Conservation (phyloP, 2,797 vertebrate genomes). For the Poeciliopsis turneri region DNA sequence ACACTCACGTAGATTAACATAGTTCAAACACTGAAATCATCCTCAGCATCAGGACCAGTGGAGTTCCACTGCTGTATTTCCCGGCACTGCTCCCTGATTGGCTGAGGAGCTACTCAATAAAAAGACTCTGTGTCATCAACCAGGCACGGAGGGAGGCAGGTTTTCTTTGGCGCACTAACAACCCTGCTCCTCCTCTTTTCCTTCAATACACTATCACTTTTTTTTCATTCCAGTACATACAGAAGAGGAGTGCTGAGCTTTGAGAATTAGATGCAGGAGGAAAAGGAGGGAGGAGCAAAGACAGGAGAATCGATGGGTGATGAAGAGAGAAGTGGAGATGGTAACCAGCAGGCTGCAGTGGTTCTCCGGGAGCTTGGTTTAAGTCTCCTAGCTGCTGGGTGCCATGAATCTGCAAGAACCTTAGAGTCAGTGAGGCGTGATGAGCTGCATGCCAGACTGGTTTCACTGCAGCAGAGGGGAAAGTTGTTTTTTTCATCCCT, state of each 20-base stretch:
- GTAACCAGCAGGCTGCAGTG: slow-evolving; percentile 41
- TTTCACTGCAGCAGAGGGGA: slow-evolving; percentile 74
- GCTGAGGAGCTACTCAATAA: slow-evolving; percentile 73
- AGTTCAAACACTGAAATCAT: slow-evolving; percentile 71
- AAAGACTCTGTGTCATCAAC: slow-evolving; percentile 69
- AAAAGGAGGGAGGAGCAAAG: slow-evolving; percentile 33
- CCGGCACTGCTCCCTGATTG: slow-evolving; percentile 80
- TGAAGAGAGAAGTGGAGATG: slow-evolving; percentile 38
- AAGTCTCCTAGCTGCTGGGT: slow-evolving; percentile 35
- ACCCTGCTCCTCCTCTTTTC: slow-evolving; percentile 64
- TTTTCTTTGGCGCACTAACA: slow-evolving; percentile 72
- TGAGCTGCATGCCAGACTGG: slow-evolving; percentile 43
- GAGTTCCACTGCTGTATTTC: slow-evolving; percentile 82
- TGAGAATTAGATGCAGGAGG: slow-evolving; percentile 69
- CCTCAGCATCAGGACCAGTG: slow-evolving; percentile 68
- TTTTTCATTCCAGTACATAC: slow-evolving; percentile 39
- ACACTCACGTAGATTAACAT: slow-evolving; percentile 66
- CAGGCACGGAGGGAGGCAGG: slow-evolving; percentile 47
- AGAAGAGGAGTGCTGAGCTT: slow-evolving; percentile 76
- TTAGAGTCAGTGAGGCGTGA: slow-evolving; percentile 54
- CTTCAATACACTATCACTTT: slow-evolving; percentile 62
- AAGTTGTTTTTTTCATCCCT: slow-evolving; percentile 7
- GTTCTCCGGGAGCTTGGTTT: slow-evolving; percentile 22
- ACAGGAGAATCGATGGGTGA: slow-evolving; percentile 40
- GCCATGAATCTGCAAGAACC: slow-evolving; percentile 57